Conservation (phyloP, 2,797 vertebrate genomes). For the Alfaro cultratus region DNA sequence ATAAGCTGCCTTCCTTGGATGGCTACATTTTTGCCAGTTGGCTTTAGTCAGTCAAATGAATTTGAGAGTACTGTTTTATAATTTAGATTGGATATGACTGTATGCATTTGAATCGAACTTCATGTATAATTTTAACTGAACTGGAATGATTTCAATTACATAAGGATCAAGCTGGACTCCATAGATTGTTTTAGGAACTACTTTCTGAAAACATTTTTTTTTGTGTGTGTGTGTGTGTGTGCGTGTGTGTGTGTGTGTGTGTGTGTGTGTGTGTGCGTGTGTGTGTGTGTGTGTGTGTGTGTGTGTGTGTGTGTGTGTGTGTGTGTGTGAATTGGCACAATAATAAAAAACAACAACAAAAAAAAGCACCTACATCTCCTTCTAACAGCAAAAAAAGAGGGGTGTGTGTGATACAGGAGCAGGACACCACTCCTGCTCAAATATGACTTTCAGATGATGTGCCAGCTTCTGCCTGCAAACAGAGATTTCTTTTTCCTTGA, state of each 20-base stretch:
- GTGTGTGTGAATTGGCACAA: background rate
- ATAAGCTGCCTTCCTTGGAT: background rate
- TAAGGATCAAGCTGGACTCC: background rate
- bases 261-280: too few species aligned
- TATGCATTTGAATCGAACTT: background rate
- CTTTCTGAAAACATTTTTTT: background rate
- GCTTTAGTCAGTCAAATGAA: background rate
- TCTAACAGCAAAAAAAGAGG: background rate
- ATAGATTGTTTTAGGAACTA: background rate
- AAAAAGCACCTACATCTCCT: background rate
- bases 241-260: too few species aligned
- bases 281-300: too few species aligned
- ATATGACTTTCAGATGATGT: constrained; percentile 39
- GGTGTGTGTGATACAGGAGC: constrained; percentile 32
- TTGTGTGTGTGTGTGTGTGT: too few species aligned
- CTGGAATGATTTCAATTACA: background rate
- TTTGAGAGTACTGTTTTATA: background rate
- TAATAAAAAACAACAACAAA: too few species aligned
- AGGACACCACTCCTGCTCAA: constrained; percentile 35
- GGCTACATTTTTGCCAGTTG: background rate
- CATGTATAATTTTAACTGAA: background rate
- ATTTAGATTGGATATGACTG: background rate
- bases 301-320: too few species aligned
- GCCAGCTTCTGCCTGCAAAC: constrained; percentile 47
- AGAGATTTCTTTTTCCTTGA: constrained; percentile 40